phyloP scores from a whole-genome alignment of 1,140 invertebrate genomes.

The Gonioctena quinquepunctata region DNA sequence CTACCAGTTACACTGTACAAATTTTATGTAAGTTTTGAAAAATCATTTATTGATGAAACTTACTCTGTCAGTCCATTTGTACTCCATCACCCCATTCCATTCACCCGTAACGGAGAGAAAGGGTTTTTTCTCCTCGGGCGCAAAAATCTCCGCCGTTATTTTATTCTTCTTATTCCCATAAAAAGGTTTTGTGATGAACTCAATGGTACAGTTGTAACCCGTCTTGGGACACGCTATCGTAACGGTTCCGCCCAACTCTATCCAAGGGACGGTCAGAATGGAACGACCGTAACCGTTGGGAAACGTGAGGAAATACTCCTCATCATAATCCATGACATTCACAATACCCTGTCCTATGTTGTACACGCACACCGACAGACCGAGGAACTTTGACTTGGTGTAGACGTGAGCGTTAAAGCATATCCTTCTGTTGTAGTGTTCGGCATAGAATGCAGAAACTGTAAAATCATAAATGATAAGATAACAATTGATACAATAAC shows the following conservation, averaged over 20 bases:
- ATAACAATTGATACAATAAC: too few relatives aligned
- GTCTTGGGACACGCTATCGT: slow-evolving; percentile 88
- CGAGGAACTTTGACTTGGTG: slow-evolving; percentile 98
- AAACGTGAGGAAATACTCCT: slow-evolving; percentile 93
- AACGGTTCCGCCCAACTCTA: slow-evolving; percentile 91
- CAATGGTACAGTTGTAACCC: slow-evolving; percentile 84
- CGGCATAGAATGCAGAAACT: slow-evolving; percentile 97
- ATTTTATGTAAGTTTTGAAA: too few relatives aligned
- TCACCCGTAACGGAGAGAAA: slow-evolving; percentile 87
- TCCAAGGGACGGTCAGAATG: slow-evolving; percentile 95
- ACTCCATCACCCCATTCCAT: slow-evolving; percentile 95
- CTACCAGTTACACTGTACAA: too few relatives aligned
- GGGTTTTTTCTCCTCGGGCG: slow-evolving; percentile 83
- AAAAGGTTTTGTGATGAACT: slow-evolving; percentile 96
- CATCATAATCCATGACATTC: slow-evolving; percentile 75
- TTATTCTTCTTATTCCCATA: slow-evolving; percentile 94
- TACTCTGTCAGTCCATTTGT: slow-evolving; percentile 82
- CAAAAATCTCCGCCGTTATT: slow-evolving; percentile 82
- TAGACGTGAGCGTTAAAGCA: slow-evolving; percentile 93
- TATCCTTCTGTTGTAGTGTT: slow-evolving; percentile 87
- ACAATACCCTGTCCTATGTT: slow-evolving; percentile 85
- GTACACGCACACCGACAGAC: slow-evolving; percentile 90
- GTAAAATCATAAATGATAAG: too few relatives aligned
- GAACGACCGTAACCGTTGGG: slow-evolving; percentile 96
- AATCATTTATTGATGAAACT: too few relatives aligned